Evolutionary conservation across 2,797 vertebrate species (phyloP).

Genomic region (Poecilia wingei): DNA sequence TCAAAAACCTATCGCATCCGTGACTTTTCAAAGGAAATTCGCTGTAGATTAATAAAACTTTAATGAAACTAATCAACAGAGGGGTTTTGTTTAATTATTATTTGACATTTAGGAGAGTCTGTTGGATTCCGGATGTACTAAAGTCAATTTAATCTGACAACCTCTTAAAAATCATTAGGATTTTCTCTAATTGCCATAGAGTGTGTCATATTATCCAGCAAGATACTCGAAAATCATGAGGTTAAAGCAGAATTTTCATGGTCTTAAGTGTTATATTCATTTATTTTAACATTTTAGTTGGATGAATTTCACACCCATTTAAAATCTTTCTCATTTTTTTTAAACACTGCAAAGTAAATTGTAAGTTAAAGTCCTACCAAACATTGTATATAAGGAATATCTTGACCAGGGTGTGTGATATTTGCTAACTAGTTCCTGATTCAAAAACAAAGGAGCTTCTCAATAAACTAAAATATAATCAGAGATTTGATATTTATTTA

Average conservation of each 20-base stretch:
- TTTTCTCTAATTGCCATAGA: neutral
- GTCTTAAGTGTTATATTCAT: neutral
- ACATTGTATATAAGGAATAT: neutral
- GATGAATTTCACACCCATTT: neutral
- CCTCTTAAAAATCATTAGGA: neutral
- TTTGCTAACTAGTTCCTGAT: neutral
- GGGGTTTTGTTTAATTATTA: slow-evolving; percentile 31
- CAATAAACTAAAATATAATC: neutral
- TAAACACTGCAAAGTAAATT: neutral
- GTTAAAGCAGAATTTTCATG: neutral
- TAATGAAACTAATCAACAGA: slow-evolving; percentile 33
- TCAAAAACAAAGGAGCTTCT: neutral
- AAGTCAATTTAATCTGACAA: slow-evolving; percentile 25
- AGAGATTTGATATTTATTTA: neutral
- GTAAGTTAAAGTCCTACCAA: neutral
- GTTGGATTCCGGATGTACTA: slow-evolving; percentile 5
- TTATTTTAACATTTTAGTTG: neutral
- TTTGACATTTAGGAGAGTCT: slow-evolving; percentile 37
- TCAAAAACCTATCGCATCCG: slow-evolving; percentile 7
- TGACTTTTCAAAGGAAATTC: slow-evolving; percentile 27
- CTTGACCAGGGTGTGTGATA: neutral
- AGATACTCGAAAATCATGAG: neutral
- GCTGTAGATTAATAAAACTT: slow-evolving; percentile 33
- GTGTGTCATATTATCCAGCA: neutral
- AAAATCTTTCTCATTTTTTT: neutral